Evolutionary conservation across 1,140 invertebrate genomes (phyloP).

Genomic region (Hyles vespertilio): DNA sequence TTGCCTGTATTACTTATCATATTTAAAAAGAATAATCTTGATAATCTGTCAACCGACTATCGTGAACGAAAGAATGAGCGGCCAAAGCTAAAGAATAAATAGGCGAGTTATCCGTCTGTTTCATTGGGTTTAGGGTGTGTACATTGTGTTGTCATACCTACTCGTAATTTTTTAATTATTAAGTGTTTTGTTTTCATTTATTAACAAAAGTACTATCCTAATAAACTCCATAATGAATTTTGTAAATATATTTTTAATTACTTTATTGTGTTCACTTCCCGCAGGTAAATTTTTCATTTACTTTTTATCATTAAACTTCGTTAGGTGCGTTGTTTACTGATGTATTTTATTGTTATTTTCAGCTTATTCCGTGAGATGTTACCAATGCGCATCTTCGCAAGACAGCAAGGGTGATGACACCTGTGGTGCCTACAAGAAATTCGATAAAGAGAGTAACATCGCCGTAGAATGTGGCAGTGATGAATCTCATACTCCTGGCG

Average conservation of each 20-base stretch:
- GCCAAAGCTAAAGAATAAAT: too few species aligned
- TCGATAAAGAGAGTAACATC: conserved; percentile 87
- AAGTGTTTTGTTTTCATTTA: conserved; percentile 3
- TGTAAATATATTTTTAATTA: not conserved
- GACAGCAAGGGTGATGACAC: conserved; percentile 82
- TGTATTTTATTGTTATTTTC: conserved; percentile 33
- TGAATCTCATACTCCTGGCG: conserved; percentile 92
- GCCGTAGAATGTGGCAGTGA: conserved; percentile 93
- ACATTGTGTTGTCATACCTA: too few species aligned
- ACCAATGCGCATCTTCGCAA: conserved; percentile 90
- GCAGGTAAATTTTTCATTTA: conserved; percentile 4
- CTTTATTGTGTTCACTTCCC: conserved; percentile 4
- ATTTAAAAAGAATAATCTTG: too few species aligned
- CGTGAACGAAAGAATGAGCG: too few species aligned
- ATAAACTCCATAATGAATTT: not conserved
- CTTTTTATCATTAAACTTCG: not conserved
- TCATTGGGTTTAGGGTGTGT: too few species aligned
- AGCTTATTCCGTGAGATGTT: conserved; percentile 86
- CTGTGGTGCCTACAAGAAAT: conserved; percentile 91
- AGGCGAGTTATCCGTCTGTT: too few species aligned
- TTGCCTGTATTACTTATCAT: too few species aligned
- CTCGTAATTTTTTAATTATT: too few species aligned
- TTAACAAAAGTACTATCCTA: conserved; percentile 7
- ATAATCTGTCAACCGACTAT: too few species aligned
- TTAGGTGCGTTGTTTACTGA: not conserved